A percentile compares a stretch with the other conserved stretches of the same genome.
phyloP scores from a whole-genome alignment of 2,888 invertebrate genomes.

The Xylocampa areola region DNA sequence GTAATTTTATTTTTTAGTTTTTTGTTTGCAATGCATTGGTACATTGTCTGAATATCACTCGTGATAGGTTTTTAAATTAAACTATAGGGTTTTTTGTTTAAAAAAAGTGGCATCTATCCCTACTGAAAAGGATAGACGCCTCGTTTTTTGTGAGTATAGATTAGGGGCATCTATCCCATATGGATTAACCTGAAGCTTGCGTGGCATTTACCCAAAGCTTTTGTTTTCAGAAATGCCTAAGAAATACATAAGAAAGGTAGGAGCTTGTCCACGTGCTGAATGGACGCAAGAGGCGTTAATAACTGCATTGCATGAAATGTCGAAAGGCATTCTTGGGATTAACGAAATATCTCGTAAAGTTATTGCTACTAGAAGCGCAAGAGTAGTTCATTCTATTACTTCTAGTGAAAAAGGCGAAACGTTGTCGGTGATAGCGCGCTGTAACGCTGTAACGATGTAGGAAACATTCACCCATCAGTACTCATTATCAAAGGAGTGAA shows the following conservation, averaged over 20 bases:
- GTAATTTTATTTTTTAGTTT: conserved; percentile 8
- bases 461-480: conserved; percentile 23
- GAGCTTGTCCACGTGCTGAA: conserved; percentile 49
- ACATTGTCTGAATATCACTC: background rate
- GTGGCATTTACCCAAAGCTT: conserved; percentile 1
- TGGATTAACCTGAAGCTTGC: background rate
- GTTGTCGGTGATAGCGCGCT: conserved; percentile 33
- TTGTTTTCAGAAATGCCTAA: conserved; percentile 41
- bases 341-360: conserved; percentile 63
- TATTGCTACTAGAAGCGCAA: conserved; percentile 63
- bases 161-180: conserved; percentile 1
- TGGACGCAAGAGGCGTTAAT: conserved; percentile 52
- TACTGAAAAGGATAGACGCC: conserved; percentile 12
- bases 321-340: conserved; percentile 50
- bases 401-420: conserved; percentile 64
- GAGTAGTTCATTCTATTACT: conserved; percentile 48
- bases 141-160: conserved; percentile 14
- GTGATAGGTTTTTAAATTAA: conserved; percentile 4
- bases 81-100: conserved; percentile 6
- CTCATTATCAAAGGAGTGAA: conserved; percentile 34
- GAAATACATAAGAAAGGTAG: conserved; percentile 49
- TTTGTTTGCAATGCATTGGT: conserved; percentile 8
- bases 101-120: conserved; percentile 9
- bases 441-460: conserved; percentile 26
- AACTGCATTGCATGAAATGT: conserved; percentile 55